Base-by-base conservation (phyloP, 2,113 vertebrate genomes). In the Apteryx owenii region DNA sequence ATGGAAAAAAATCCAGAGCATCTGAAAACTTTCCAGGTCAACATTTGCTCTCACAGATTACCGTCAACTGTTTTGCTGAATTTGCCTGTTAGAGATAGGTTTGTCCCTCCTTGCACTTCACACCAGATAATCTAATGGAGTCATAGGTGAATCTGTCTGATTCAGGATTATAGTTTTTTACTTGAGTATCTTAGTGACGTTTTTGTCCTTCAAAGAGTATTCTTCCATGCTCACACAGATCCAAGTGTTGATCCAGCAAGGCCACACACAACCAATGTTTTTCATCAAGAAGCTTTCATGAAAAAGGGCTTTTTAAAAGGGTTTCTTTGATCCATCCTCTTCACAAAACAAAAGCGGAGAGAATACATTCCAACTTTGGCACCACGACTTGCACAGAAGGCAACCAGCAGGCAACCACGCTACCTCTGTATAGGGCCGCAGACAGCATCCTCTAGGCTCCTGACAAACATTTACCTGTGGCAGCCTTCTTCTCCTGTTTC, bases 171-270 rank as follows among this genome's bases (percentile, higher is more conserved):
- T 81, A 90, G 29, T 85, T 66, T 64, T 94, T 44, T 26, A 75
- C 15, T 44, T 5, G 7, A 93, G 69, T 48, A 72, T 90, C 69
- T 75, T 87, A 95, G 83, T 92, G 80, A 97, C 33, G 53, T 65
- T 84, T 42, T 78, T 68, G 79, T 96, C 95, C 73, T 53, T 38
- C 53, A 38, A 80, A 53, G 56, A 85, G 33, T 38, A 93, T 75
- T 78, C 40, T 77, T 9, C 72, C 72, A 80, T 8, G 38, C 73
- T 94, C 70, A 76, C 61, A 90, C 10, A 26, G 6, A 54, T 14
- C 87, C 89, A 95, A 96, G 38, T 69, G 86, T 94, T 93, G 97
- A 96, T 60, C 61, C 73, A 94, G 90, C 88, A 97, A 86, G 77
- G 73, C 90, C 38, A 75, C 60, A 82, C 79, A 70, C 75, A 94